phyloP scores from a whole-genome alignment of 2,888 invertebrate genomes.

The Cataglyphis rosenhaueri region DNA sequence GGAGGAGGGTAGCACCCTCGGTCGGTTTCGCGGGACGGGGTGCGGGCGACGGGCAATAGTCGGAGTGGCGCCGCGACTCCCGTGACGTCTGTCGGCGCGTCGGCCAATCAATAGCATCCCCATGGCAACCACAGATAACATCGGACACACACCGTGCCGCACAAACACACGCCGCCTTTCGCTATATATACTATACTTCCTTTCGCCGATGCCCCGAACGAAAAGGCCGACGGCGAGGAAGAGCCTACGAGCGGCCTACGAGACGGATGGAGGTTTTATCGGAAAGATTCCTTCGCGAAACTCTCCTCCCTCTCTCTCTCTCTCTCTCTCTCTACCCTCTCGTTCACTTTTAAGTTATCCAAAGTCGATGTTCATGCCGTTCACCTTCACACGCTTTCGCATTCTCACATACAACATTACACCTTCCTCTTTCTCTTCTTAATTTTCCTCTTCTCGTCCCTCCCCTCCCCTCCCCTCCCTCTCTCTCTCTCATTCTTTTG shows the following conservation, averaged over 20 bases:
- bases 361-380: conserved; percentile 46
- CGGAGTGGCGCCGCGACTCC: conserved; percentile 87
- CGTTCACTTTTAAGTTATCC: conserved; percentile 10
- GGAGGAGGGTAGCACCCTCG: conserved; percentile 51
- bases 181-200: conserved; percentile 71
- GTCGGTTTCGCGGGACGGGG: conserved; percentile 69
- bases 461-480: background rate
- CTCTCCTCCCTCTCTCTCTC: background rate
- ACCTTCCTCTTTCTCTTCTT: conserved; percentile 10
- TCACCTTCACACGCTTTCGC: conserved; percentile 30
- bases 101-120: conserved; percentile 86
- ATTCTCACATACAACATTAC: background rate
- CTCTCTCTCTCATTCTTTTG: background rate
- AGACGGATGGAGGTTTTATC: conserved; percentile 38
- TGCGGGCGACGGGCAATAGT: conserved; percentile 86
- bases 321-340: background rate
- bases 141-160: conserved; percentile 84
- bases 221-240: conserved; percentile 57
- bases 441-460: conserved; percentile 17
- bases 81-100: conserved; percentile 86
- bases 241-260: conserved; percentile 10
- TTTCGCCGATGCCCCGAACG: conserved; percentile 69
- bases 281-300: conserved; percentile 62
- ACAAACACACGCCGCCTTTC: conserved; percentile 78
- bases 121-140: conserved; percentile 86